These are phyloP conservation scores for Chrysolina americana DNA, from an alignment of 2,888 invertebrate species.

Conservation along the genomic window DNA sequence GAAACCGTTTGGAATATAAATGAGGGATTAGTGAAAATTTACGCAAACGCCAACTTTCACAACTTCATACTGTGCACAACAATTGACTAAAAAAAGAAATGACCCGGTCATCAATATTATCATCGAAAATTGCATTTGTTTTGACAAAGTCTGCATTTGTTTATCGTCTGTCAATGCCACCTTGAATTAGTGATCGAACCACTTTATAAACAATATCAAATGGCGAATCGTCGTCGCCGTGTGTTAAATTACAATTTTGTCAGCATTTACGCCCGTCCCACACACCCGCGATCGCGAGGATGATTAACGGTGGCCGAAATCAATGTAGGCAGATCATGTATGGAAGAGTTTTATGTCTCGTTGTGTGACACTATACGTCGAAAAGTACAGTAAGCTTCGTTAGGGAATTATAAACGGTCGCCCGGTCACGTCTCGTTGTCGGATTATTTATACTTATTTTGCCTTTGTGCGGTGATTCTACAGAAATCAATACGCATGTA, in stretches of 20 bases:
- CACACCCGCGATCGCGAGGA: constrained; percentile 33
- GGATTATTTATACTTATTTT: constrained; percentile 44
- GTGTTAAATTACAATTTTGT: constrained; percentile 49
- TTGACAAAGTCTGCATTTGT: neutral
- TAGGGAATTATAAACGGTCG: constrained; percentile 54
- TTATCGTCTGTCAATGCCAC: constrained; percentile 24
- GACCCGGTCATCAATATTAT: no score
- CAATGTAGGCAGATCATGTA: constrained; percentile 44
- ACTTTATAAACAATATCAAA: constrained; percentile 5
- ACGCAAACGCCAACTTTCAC: no score
- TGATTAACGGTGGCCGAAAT: constrained; percentile 51
- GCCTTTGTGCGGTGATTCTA: constrained; percentile 33
- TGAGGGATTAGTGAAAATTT: no score
- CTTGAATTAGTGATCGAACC: constrained; percentile 18
- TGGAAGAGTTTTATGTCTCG: constrained; percentile 47
- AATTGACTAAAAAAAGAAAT: no score
- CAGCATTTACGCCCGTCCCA: constrained; percentile 43
- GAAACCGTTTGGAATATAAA: no score
- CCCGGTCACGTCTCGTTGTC: constrained; percentile 48
- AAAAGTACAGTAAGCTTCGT: constrained; percentile 54
- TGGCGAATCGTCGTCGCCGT: constrained; percentile 20
- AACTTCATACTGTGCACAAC: no score
- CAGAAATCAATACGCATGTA: constrained; percentile 29
- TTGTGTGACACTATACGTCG: constrained; percentile 47
- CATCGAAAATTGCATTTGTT: no score